phyloP scores from a whole-genome alignment of 1,140 invertebrate genomes.

The Cydia strobilella region DNA sequence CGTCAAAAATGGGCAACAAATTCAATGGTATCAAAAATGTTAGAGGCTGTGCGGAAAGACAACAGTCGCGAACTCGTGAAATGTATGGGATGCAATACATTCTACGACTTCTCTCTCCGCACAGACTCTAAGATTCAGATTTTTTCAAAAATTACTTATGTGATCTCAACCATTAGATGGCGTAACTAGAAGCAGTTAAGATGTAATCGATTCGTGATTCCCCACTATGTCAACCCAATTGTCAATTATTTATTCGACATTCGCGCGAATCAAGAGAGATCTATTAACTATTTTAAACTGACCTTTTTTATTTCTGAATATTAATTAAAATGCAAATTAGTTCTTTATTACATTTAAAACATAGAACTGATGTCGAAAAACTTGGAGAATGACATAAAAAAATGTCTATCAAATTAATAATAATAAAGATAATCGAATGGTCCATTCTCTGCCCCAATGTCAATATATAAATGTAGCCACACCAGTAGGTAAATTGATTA shows the following conservation, averaged over 20 bases:
- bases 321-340: constrained; percentile 26
- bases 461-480: no score
- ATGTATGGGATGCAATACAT: no score
- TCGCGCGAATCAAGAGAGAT: constrained; percentile 24
- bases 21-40: no score
- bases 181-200: no score
- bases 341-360: constrained; percentile 7
- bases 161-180: no score
- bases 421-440: neutral
- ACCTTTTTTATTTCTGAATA: constrained; percentile 26
- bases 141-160: no score
- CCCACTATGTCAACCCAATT: neutral
- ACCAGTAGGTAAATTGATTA: neutral
- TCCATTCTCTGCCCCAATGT: neutral
- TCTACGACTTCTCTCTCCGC: no score
- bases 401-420: neutral
- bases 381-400: constrained; percentile 3
- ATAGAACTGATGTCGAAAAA: constrained; percentile 15
- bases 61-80: no score
- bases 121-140: no score
- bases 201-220: neutral
- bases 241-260: constrained; percentile 24
- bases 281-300: constrained; percentile 5
- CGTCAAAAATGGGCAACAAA: no score
- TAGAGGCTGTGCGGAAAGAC: no score